Evolutionary conservation across 1,140 invertebrate genomes (phyloP).

Genomic region (Trichogramma pretiosum): DNA sequence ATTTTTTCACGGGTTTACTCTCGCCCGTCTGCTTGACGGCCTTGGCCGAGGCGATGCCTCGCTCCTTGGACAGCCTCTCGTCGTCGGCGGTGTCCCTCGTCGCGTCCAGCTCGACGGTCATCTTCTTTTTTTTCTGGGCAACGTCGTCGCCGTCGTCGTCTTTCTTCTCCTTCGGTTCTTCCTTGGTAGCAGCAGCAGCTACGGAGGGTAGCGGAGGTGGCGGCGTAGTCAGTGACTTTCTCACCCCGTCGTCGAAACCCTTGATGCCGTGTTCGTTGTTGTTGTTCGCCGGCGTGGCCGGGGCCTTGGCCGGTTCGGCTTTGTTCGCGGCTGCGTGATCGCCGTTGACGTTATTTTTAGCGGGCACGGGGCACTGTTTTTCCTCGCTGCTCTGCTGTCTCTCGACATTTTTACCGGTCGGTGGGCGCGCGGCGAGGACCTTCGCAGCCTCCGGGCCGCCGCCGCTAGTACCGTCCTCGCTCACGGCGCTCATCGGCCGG

Average conservation of each 20-base stretch:
- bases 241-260: constrained; percentile 33
- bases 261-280: constrained; percentile 27
- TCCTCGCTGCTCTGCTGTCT: too few species aligned
- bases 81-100: background rate
- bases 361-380: too few species aligned
- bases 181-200: constrained; percentile 15
- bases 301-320: background rate
- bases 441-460: too few species aligned
- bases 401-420: background rate
- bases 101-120: constrained; percentile 26
- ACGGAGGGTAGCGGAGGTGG: constrained; percentile 3
- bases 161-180: too few species aligned
- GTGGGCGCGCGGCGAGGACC: background rate
- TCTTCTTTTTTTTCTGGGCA: constrained; percentile 30
- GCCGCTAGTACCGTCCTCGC: background rate
- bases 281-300: constrained; percentile 18
- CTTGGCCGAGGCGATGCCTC: constrained; percentile 12
- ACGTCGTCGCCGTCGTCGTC: too few species aligned
- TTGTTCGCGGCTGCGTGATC: too few species aligned
- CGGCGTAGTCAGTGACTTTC: constrained; percentile 27
- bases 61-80: constrained; percentile 11
- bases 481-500: background rate
- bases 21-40: constrained; percentile 11
- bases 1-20: constrained; percentile 6
- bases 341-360: too few species aligned